phyloP scores from a whole-genome alignment of 2,797 vertebrate species.

The Pristis pectinata region DNA sequence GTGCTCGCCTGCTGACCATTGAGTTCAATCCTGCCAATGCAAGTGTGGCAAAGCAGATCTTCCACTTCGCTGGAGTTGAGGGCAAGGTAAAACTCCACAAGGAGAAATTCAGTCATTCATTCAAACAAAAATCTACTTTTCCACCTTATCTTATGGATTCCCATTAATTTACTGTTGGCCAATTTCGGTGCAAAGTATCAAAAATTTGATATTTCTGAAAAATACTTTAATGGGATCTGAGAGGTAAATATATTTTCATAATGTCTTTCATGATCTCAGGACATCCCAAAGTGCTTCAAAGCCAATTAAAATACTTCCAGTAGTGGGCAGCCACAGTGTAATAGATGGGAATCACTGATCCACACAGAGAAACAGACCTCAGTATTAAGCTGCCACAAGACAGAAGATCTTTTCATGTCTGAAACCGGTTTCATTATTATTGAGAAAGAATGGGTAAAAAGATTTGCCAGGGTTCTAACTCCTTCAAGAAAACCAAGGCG shows the following conservation, averaged over 20 bases:
- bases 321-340: too few relatives aligned
- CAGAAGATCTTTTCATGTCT: not conserved
- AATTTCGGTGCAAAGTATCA: not conserved
- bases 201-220: not conserved
- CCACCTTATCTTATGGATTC: not conserved
- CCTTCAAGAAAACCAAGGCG: not conserved
- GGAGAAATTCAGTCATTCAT: not conserved
- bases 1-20: conserved; percentile 64
- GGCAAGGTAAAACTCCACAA: conserved; percentile 63
- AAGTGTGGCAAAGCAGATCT: conserved; percentile 68
- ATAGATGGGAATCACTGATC: too few relatives aligned
- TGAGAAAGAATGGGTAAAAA: too few relatives aligned
- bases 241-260: not conserved
- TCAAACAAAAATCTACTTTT: not conserved
- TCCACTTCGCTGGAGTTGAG: conserved; percentile 74
- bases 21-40: conserved; percentile 71
- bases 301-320: not conserved
- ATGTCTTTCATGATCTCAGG: not conserved
- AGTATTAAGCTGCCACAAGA: not conserved
- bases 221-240: not conserved
- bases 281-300: not conserved
- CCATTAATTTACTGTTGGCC: not conserved
- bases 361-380: not conserved
- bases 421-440: not conserved
- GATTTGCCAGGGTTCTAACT: not conserved